These are phyloP conservation scores for Syrmaticus mikado DNA, from an alignment of 2,113 vertebrate genomes.

Conservation along the genomic window DNA sequence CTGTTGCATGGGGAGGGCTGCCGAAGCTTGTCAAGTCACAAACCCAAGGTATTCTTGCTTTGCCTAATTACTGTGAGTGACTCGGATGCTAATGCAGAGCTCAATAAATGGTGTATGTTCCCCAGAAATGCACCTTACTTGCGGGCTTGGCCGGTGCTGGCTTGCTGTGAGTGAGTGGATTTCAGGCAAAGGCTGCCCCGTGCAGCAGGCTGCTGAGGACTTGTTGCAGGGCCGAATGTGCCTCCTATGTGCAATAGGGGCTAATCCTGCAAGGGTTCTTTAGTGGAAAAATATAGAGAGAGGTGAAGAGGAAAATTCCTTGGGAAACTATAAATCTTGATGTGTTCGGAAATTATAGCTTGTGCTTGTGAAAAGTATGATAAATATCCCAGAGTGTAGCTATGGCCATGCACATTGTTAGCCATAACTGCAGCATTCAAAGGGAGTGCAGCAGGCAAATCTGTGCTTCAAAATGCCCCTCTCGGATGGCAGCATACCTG, in stretches of 20 bases:
- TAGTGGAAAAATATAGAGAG: background rate
- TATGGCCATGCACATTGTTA: fast-evolving
- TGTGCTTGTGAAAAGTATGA: background rate
- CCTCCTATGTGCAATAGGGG: background rate
- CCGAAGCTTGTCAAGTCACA: background rate
- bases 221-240: background rate
- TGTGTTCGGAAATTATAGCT: background rate
- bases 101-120: background rate
- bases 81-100: background rate
- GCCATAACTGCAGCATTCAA: background rate
- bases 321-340: background rate
- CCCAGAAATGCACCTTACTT: background rate
- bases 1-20: background rate
- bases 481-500: background rate
- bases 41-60: background rate
- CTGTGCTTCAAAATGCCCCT: background rate
- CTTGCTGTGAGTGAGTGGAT: fast-evolving
- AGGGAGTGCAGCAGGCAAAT: background rate
- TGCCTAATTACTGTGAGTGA: background rate
- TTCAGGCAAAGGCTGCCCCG: fast-evolving
- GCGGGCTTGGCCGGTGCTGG: background rate
- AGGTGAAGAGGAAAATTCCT: background rate
- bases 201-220: background rate
- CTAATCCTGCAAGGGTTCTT: background rate
- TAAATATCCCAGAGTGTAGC: background rate